Base-by-base conservation (phyloP, 2,888 invertebrate genomes). In the Caenorhabditis sulstoni region DNA sequence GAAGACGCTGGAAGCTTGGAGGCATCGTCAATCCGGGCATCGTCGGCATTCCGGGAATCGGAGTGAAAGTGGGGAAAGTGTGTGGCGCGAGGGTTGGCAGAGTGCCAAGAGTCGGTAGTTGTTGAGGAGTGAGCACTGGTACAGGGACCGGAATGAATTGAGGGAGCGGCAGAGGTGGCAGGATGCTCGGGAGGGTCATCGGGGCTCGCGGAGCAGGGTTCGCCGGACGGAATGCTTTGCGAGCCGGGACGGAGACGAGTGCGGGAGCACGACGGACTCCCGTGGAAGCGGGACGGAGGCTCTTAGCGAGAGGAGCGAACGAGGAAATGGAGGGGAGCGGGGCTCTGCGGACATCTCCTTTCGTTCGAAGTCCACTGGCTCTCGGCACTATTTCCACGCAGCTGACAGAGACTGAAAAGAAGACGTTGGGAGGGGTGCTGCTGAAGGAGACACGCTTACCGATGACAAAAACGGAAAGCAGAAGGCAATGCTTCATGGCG, bases 1-100 rank as follows among this genome's bases (percentile, higher is more conserved):
- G 58, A 53, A 83, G 78, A 29, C 83, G 75, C 64, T 83, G 83
- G 74, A 83, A 83, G 14, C 80, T 80, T 23, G 83, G 83, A 12
- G 83, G 83, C 83, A 83, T 81, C 11, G 83, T 83, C 39, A 83
- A 62, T 61, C 70, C 71, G 9, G 83, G 83, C 78, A 83, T 74
- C 11, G 81, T 83, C 23, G 84, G 84, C 73, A 84, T 47, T 20
- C 81, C 78, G 20, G 75, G 71, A 47, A 82, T 71, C 18, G 82
- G 75, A 12, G 82, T 75, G 57, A 82, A 68, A 16, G 79, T 67
- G 11, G 80, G 80, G 47, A 82, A 75, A 45, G 80, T 82, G 44
- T 80, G 76, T 50, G 79, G 74, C n/a, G 73, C 68, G 39, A 76
- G 29, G 14, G 81, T 80, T n/a, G 65, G 76, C 35, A 79, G 57